phyloP scores from a whole-genome alignment of 2,888 invertebrate species.

The Drosophila histrio region DNA sequence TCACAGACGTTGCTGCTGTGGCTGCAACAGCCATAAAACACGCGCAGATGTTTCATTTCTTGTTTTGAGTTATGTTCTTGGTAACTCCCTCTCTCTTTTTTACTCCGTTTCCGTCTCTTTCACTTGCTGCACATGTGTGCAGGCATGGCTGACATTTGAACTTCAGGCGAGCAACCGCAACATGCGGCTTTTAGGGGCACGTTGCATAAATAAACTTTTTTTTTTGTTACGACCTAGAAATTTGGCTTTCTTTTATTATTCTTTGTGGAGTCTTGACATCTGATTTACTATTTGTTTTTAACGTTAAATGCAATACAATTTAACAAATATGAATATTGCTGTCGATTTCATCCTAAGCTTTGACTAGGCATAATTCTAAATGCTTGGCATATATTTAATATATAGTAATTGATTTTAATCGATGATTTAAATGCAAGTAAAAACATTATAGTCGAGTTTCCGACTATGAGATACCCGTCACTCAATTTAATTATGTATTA shows the following conservation, averaged over 20 bases:
- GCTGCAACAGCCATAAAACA: slow-evolving; percentile 33
- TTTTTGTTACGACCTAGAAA: slow-evolving; percentile 64
- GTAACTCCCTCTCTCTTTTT: slow-evolving; percentile 23
- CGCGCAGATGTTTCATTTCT: slow-evolving; percentile 70
- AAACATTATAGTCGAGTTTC: too few species aligned
- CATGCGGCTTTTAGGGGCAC: slow-evolving; percentile 38
- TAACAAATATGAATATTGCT: neutral
- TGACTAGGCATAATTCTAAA: too few species aligned
- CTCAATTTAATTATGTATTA: too few species aligned
- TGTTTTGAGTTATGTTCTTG: slow-evolving; percentile 58
- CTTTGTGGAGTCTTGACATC: slow-evolving; percentile 29
- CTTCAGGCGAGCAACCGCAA: slow-evolving; percentile 70
- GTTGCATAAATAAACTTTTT: slow-evolving; percentile 69
- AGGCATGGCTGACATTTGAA: slow-evolving; percentile 67
- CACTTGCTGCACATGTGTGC: slow-evolving; percentile 9
- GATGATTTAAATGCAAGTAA: too few species aligned
- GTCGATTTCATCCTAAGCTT: too few species aligned
- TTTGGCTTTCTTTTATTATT: slow-evolving; percentile 59
- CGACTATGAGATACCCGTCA: too few species aligned
- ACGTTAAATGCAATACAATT: neutral
- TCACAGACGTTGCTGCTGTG: slow-evolving; percentile 47
- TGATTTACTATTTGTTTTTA: slow-evolving; percentile 8
- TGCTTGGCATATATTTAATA: too few species aligned
- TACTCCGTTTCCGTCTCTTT: neutral
- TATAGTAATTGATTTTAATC: too few species aligned